phyloP scores from a whole-genome alignment of 64 coral and sea anemone species.

The Astreopora myriophthalma region DNA sequence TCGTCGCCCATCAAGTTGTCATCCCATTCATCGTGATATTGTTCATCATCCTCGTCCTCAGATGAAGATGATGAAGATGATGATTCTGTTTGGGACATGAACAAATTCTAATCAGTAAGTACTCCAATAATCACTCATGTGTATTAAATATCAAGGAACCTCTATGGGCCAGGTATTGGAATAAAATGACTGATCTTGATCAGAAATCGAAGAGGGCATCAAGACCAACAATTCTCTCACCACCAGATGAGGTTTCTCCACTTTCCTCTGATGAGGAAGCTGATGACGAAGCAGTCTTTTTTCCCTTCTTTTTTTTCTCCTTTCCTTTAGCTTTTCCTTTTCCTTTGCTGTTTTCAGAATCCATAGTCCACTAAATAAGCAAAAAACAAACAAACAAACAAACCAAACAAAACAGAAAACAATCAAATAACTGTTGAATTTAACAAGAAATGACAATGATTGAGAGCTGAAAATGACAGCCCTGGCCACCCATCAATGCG shows the following conservation, averaged over 20 bases:
- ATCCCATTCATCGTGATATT: conserved; percentile 97
- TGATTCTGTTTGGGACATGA: conserved; percentile 11
- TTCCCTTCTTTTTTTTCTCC: conserved; percentile 76
- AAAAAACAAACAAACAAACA: neutral
- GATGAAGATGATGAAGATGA: conserved; percentile 92
- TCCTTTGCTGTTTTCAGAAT: conserved; percentile 87
- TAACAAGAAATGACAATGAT: too few relatives aligned
- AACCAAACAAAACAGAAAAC: neutral
- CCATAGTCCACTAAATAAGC: conserved; percentile 92
- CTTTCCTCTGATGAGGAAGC: conserved; percentile 91
- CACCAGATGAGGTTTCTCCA: conserved; percentile 93
- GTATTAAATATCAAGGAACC: too few relatives aligned
- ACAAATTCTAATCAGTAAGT: neutral
- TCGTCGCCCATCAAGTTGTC: conserved; percentile 96
- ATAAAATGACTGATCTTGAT: too few relatives aligned
- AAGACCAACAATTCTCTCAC: neutral
- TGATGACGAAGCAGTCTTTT: conserved; percentile 76
- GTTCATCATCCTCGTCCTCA: conserved; percentile 91
- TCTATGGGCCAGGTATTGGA: too few relatives aligned
- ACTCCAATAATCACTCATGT: too few relatives aligned
- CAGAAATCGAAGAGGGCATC: neutral
- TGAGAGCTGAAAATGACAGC: too few relatives aligned
- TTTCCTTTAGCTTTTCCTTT: conserved; percentile 70
- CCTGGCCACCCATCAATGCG: too few relatives aligned
- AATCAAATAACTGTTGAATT: too few relatives aligned